phyloP scores from a whole-genome alignment of 2,888 invertebrate genomes.

The Agrilus mali region DNA sequence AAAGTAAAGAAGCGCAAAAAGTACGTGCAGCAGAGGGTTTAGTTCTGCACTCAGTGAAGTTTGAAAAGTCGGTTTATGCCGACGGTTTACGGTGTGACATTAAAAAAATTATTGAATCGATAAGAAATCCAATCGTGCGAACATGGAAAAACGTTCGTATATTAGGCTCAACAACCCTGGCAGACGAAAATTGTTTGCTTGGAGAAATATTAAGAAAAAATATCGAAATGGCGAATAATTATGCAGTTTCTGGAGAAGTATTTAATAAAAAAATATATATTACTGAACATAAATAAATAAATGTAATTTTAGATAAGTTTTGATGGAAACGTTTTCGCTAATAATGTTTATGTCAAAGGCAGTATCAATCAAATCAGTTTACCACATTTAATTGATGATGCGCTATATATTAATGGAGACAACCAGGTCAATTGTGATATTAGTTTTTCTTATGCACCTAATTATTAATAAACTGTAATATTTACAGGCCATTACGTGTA shows the following conservation, averaged over 20 bases:
- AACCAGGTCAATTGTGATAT: slow-evolving; percentile 20
- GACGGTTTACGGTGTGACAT: slow-evolving; percentile 9
- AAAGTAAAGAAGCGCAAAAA: slow-evolving; percentile 5
- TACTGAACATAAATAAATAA: neutral
- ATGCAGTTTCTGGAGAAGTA: slow-evolving; percentile 20
- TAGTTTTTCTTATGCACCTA: neutral
- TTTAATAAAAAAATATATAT: slow-evolving; percentile 6
- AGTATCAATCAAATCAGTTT: slow-evolving; percentile 25
- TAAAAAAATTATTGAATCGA: slow-evolving; percentile 1
- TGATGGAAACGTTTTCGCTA: slow-evolving; percentile 16
- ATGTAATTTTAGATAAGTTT: slow-evolving; percentile 21
- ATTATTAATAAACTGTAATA: neutral
- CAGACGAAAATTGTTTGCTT: slow-evolving; percentile 18
- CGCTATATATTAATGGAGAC: slow-evolving; percentile 19
- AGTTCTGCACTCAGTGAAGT: slow-evolving; percentile 4
- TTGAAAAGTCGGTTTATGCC: slow-evolving; percentile 9
- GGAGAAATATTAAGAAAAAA: slow-evolving; percentile 20
- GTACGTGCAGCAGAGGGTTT: slow-evolving; percentile 7
- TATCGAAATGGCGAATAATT: slow-evolving; percentile 16
- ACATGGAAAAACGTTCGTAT: slow-evolving; percentile 9
- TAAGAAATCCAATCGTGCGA: slow-evolving; percentile 7
- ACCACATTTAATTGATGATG: slow-evolving; percentile 23
- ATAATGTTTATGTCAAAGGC: slow-evolving; percentile 16
- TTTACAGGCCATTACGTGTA: slow-evolving; percentile 21
- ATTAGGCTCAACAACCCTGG: slow-evolving; percentile 7